phyloP scores from a whole-genome alignment of 2,113 vertebrate species.

The Capra hircus region DNA sequence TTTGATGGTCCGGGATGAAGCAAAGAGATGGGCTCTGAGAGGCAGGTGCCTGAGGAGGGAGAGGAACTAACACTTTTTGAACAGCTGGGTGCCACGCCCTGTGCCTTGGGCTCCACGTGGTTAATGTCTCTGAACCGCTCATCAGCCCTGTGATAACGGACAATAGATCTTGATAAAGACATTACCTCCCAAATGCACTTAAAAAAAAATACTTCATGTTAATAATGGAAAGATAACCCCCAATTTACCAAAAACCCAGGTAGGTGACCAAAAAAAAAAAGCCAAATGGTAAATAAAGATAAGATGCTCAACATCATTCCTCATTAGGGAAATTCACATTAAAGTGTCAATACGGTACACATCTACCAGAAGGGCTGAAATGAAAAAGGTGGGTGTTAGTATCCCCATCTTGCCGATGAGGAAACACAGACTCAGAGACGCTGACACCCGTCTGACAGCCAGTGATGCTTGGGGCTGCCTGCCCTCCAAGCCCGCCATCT shows the following conservation, averaged over 20 bases:
- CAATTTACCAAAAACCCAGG: not conserved
- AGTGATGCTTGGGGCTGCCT: not conserved
- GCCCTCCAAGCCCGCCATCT: not conserved
- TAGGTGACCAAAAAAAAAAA: not conserved
- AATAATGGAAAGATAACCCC: not conserved
- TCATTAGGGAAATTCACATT: not conserved
- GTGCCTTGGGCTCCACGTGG: accelerated
- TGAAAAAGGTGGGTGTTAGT: not conserved
- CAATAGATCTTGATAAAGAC: not conserved
- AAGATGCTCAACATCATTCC: not conserved
- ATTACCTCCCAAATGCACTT: not conserved
- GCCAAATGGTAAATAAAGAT: not conserved
- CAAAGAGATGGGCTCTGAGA: not conserved
- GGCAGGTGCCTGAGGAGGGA: not conserved
- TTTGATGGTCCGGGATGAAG: not conserved
- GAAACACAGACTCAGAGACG: not conserved
- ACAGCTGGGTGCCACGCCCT: not conserved
- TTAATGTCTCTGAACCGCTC: not conserved
- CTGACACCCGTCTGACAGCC: not conserved
- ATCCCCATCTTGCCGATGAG: not conserved
- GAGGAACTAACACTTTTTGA: accelerated
- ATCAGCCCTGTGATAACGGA: not conserved
- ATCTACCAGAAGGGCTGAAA: not conserved
- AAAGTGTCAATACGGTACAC: not conserved
- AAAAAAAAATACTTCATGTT: not conserved